Base-by-base conservation (phyloP, 2,797 vertebrate species). In the Loris lydekkerianus region DNA sequence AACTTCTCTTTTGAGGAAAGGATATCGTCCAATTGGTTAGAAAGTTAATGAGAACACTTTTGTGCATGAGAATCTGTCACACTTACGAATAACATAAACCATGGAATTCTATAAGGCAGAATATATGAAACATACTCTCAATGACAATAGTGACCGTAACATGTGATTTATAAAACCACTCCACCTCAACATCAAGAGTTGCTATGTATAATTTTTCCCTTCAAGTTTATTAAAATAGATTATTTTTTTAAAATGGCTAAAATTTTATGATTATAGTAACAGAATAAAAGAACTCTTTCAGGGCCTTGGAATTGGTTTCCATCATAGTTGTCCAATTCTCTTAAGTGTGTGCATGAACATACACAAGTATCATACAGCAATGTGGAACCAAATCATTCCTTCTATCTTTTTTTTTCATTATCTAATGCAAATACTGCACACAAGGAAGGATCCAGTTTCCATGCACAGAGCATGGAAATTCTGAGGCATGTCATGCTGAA, bases 391-490 rank as follows among this genome's bases (percentile, higher is more conserved):
- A 81, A 75, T 75, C 14, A 40, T 78, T 92, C 65, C 88, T 90
- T 96, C 65, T 49, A 53, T 67, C 49, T 96, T 31, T 63, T 40
- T 40, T 89, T 97, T 92, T 72, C 11, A 65, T 53, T 43, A 81
- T 46, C 18, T 82, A 61, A 67, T 40, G 11, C 15, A 92, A 83
- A 53, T 5, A 15, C 46, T 56, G 23, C 9, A 81, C 18, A 21
- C 31, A 46, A 3, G 63, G 46, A 87, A 85, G 27, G 72, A 13
- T 37, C 46, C 73, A 67, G 10, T 83, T 72, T 93, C 90, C 29
- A 49, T 21, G 4, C 9, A 37, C 61, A 43, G 13, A 6, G 13
- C 17, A 6, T 70, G 46, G 67, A 91, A 83, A 86, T 81, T 49
- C 43, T 91, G 77, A 86, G 93, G 43, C 31, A 83, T 20, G 5